A percentile compares a stretch with the other conserved stretches of the same genome.
phyloP scores from a whole-genome alignment of 2,797 vertebrate species.

The Rachycentron canadum region DNA sequence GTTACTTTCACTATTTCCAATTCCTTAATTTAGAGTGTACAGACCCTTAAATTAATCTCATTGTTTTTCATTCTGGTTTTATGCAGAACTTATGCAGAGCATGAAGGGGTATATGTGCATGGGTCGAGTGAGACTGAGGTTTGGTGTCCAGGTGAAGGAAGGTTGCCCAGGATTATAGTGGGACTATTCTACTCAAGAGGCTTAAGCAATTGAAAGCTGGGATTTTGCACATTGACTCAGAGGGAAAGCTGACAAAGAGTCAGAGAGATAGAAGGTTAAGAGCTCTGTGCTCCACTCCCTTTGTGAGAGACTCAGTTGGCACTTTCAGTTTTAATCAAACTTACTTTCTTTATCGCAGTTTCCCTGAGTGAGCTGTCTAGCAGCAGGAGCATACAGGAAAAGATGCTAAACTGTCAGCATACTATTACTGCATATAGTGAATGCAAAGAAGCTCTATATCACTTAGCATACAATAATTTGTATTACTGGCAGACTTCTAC shows the following conservation, averaged over 20 bases:
- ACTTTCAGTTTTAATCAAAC: conserved; percentile 64
- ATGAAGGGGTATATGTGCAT: conserved; percentile 14
- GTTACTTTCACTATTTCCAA: background rate
- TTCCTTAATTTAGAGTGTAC: background rate
- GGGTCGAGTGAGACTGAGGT: conserved; percentile 4
- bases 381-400: conserved; percentile 23
- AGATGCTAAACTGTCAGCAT: background rate
- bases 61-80: background rate
- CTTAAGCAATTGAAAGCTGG: conserved; percentile 74
- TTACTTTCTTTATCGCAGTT: conserved; percentile 78
- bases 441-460: too few species aligned
- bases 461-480: too few species aligned
- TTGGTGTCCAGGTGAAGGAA: conserved; percentile 42
- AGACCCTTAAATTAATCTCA: background rate
- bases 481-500: too few species aligned
- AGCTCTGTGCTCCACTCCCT: conserved; percentile 59
- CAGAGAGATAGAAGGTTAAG: conserved; percentile 82
- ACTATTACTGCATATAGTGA: too few species aligned
- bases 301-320: conserved; percentile 58
- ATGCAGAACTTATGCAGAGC: conserved; percentile 4
- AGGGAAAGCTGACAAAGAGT: conserved; percentile 85
- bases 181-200: conserved; percentile 64
- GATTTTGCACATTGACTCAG: conserved; percentile 72
- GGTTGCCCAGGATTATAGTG: conserved; percentile 56
- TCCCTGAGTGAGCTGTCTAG: conserved; percentile 84